phyloP scores from a whole-genome alignment of 2,113 vertebrate species.

The Leiothrix lutea region DNA sequence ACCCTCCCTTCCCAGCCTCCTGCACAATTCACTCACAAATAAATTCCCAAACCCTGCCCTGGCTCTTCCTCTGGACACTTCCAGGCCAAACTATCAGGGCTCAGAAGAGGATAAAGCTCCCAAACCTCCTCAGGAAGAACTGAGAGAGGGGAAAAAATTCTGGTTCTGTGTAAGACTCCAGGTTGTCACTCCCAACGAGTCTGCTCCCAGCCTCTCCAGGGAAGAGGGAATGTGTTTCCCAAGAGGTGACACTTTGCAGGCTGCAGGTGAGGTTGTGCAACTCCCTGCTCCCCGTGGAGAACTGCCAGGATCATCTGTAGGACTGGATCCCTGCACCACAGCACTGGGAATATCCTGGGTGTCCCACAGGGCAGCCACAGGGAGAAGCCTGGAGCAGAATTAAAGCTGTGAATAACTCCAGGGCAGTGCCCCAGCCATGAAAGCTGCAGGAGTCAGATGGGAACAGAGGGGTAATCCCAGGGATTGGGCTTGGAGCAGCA shows the following conservation, averaged over 20 bases:
- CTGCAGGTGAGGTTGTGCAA: not conserved
- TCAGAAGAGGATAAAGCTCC: not conserved
- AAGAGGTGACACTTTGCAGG: not conserved
- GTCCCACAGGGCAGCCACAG: not conserved
- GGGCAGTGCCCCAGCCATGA: not conserved
- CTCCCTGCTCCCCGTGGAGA: not conserved
- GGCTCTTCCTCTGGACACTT: not conserved
- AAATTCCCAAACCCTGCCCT: not conserved
- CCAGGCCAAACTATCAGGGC: not conserved
- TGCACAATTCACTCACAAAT: fast-evolving
- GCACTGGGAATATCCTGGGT: not conserved
- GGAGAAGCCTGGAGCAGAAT: not conserved
- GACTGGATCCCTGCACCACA: not conserved
- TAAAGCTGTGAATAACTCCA: not conserved
- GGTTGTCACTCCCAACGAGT: not conserved
- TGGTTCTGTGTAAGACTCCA: fast-evolving
- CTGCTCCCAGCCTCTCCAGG: not conserved
- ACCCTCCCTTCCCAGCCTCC: not conserved
- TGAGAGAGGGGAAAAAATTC: not conserved
- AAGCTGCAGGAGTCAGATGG: not conserved
- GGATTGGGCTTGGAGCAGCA: not conserved
- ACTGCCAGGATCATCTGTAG: not conserved
- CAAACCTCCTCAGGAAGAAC: not conserved
- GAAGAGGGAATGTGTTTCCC: not conserved
- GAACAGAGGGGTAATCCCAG: not conserved